Evolutionary conservation across 2,113 vertebrate genomes (phyloP).

Genomic region (Puntigrus tetrazona): DNA sequence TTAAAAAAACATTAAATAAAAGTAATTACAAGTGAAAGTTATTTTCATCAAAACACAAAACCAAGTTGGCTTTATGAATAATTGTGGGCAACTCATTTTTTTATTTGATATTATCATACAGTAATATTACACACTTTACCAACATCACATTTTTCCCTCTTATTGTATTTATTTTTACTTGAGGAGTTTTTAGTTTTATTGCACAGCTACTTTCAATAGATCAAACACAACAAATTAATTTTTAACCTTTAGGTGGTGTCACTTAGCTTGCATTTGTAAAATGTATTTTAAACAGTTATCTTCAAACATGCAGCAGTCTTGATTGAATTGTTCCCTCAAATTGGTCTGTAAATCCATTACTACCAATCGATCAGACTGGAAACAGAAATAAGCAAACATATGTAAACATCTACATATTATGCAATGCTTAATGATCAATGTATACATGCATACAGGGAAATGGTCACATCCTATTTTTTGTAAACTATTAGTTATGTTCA

Average conservation of each 20-base stretch:
- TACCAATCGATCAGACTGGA: not conserved
- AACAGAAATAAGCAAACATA: not conserved
- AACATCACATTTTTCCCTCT: conserved; percentile 11
- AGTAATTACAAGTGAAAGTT: not conserved
- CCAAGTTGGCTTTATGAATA: conserved; percentile 1
- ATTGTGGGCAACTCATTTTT: not conserved
- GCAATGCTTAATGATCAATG: not conserved
- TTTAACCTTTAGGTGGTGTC: not conserved
- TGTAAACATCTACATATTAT: conserved; percentile 8
- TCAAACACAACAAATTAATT: conserved; percentile 16
- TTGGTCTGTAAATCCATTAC: not conserved
- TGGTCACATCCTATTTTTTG: not conserved
- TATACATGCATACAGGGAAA: not conserved
- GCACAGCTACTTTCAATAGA: not conserved
- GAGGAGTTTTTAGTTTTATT: not conserved
- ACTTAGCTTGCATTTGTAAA: conserved; percentile 13
- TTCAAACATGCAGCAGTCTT: conserved; percentile 47
- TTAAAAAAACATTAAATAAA: not conserved
- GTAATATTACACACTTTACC: conserved; percentile 36
- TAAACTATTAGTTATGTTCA: not conserved
- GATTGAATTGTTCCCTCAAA: conserved; percentile 14
- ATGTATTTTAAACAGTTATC: conserved; percentile 9
- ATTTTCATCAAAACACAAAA: conserved; percentile 11
- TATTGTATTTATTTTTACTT: not conserved
- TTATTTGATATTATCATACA: conserved; percentile 44